Evolutionary conservation across 64 coral and sea anemone species (phyloP), one percentile per base, ranked within the genome.

Genomic region (Trachythela sp.): DNA sequence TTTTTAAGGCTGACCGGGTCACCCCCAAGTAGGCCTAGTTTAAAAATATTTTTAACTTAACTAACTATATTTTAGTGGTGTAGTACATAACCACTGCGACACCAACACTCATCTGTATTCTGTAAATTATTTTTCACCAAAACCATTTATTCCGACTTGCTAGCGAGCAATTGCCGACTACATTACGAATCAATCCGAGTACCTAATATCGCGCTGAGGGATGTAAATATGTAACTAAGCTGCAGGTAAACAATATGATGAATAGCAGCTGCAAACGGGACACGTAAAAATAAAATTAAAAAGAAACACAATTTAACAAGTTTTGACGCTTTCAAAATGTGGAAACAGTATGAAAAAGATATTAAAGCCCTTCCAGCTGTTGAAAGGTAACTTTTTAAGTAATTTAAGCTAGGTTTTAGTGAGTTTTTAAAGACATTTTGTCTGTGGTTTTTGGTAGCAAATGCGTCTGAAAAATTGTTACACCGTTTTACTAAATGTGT

Each of bases 251-350:
- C 75, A 80, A 80, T 17, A 39, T 27, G 13, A 39, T 1, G 15
- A 22, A 18, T 8, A 13, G 75, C 33, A 37, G 75, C 4, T 80
- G 75, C 71, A 77, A 80, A 80, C 42, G 11, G 42, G 4, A 80
- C 31, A 36, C 20, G 24, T n/a, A 27, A 64, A 35, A 36, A 37
- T 34, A 80, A 35, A 80, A 80, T 80, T 10, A 14, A 39, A 80
- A 39, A 80, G 75, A 80, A 37, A 80, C 20, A 80, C 75, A 39
- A 34, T 80, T 37, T 80, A 37, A 36, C 75, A 80, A 80, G 37
- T 35, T 30, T 35, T 13, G 8, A 80, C 26, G 33, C 13, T 35
- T 52, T 80, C 26, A 80, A 36, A 39, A 80, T 80, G 75, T 80
- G 75, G 75, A 20, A 29, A 80, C 32, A 38, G 17, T 80, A 80